Conservation (phyloP, 2,888 invertebrate species). For the Thecocarcelia acutangulata region DNA sequence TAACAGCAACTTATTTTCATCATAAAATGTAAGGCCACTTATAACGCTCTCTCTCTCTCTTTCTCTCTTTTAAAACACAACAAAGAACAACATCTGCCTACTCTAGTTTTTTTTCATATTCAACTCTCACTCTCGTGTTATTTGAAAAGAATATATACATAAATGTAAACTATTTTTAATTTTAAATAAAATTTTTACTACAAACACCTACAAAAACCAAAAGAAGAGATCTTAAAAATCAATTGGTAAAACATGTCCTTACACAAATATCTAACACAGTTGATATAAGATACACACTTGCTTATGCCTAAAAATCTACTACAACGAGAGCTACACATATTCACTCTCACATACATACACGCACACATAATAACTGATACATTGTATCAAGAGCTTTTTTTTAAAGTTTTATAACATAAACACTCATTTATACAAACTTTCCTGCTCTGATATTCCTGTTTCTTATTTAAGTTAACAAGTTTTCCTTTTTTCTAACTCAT, state of each 20-base stretch:
- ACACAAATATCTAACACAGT: not conserved
- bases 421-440: slow-evolving; percentile 56
- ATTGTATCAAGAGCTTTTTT: slow-evolving; percentile 21
- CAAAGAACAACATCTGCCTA: slow-evolving; percentile 56
- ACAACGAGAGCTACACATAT: not conserved
- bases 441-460: slow-evolving; percentile 73
- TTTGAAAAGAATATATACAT: slow-evolving; percentile 60
- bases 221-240: slow-evolving; percentile 34
- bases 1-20: slow-evolving; percentile 55
- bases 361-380: not conserved
- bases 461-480: slow-evolving; percentile 70
- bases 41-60: slow-evolving; percentile 65
- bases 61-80: slow-evolving; percentile 36
- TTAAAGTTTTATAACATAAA: not conserved
- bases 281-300: not conserved
- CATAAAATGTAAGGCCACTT: slow-evolving; percentile 59
- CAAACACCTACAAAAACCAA: slow-evolving; percentile 65
- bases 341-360: not conserved
- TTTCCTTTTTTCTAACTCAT: slow-evolving; percentile 52
- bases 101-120: slow-evolving; percentile 52
- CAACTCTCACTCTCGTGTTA: slow-evolving; percentile 70
- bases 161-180: slow-evolving; percentile 66
- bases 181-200: slow-evolving; percentile 69
- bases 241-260: not conserved
- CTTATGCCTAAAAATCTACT: not conserved